Base-by-base conservation (phyloP, 2,113 vertebrate genomes). In the Miniopterus natalensis region DNA sequence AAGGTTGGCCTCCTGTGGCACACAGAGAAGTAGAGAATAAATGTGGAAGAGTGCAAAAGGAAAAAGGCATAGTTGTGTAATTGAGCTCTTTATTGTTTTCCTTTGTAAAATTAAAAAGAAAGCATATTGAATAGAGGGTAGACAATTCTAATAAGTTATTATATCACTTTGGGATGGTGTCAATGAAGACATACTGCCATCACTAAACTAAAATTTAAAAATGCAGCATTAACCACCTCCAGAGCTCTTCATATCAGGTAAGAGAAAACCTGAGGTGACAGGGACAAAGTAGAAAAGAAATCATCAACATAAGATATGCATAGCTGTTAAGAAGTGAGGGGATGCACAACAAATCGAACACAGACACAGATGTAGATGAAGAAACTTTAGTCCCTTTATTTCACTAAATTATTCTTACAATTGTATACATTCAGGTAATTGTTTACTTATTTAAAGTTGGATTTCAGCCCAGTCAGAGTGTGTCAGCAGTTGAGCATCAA, bases 1-100 rank as follows among this genome's bases (percentile, higher is more conserved):
- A 11, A 81, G 53, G 1, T 9, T 1, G 5, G 15, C 0, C 9
- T 84, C 5, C 3, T 21, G 3, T 8, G 11, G 4, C 59, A n/a
- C 17, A 90, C 66, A 61, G 2, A 80, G 42, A 18, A 2, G 6
- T 51, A 25, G 0, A 63, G 14, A 78, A 73, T 25, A 5, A 17
- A 42, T 20, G 12, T 15, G 23, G 6, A 87, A 55, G 15, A 8
- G n/a, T 51, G 7, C 4, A 49, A 57, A 84, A 66, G 17, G 6
- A 45, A 80, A 75, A 87, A 85, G 18, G 14, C 15, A 57, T 2
- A 81, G 29, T 8, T 2, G 1, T 27, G 17, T 25, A 8, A 21
- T 74, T 73, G 78, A 49, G 7, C 0, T 53, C 21, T 70, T 70
- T 36, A 5, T 83, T 59, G 36, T n/a, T 9, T 74, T 31, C 1